Percentiles rank a stretch among this genome's conserved stretches.
Conservation (phyloP, 2,113 vertebrate genomes). For the Dendropsophus ebraccatus region DNA sequence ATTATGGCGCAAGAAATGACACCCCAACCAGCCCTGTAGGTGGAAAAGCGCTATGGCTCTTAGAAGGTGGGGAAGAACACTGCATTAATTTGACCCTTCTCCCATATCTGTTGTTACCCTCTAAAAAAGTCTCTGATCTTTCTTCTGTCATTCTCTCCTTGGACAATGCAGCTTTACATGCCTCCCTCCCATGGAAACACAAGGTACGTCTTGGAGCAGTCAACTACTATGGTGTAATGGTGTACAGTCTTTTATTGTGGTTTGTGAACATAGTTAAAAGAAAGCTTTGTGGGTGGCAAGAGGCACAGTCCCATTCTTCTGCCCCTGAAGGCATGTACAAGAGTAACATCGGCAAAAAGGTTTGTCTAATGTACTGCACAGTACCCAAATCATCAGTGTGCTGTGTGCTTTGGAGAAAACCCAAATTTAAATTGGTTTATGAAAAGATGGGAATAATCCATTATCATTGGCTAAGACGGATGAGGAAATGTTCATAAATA, state of each 20-base stretch:
- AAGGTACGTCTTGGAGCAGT: background rate
- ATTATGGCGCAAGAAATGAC: too few species aligned
- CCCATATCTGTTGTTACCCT: too few species aligned
- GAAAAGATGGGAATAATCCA: background rate
- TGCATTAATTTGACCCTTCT: too few species aligned
- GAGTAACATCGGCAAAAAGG: background rate
- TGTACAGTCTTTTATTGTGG: background rate
- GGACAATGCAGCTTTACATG: background rate
- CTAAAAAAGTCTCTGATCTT: background rate
- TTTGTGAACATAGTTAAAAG: background rate
- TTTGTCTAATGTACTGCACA: background rate
- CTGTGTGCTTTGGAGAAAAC: background rate
- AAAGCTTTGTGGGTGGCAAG: background rate
- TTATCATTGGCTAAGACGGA: background rate
- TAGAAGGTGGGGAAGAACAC: too few species aligned
- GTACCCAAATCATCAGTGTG: background rate
- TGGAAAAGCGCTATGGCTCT: too few species aligned
- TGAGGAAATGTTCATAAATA: background rate
- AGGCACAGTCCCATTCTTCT: background rate
- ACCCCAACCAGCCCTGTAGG: too few species aligned
- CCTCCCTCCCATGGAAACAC: background rate
- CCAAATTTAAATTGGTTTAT: conserved; percentile 10
- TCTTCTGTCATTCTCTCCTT: background rate
- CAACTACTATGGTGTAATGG: background rate
- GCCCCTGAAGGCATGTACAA: background rate